Percentiles rank a stretch among this genome's conserved stretches.
Evolutionary conservation across 2,113 vertebrate species (phyloP).

Genomic region (Dolichotis patagonum): DNA sequence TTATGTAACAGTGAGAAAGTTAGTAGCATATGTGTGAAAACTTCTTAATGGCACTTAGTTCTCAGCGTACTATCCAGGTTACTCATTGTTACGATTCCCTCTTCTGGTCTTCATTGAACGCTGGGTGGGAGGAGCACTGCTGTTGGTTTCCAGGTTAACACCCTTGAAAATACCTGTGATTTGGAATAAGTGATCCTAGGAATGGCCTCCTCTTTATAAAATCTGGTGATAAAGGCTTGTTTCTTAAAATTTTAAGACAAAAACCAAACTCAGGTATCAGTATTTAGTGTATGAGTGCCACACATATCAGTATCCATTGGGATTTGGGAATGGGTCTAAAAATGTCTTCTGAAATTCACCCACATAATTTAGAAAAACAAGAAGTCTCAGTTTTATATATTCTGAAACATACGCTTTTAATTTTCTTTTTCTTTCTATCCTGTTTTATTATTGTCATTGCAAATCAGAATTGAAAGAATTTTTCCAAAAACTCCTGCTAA

Average conservation of each 20-base stretch:
- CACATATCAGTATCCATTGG: background rate
- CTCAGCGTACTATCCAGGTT: background rate
- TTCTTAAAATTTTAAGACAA: background rate
- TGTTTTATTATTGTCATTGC: background rate
- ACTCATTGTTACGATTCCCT: background rate
- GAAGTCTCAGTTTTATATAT: background rate
- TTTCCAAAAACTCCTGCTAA: background rate
- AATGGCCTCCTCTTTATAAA: background rate
- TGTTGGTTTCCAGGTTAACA: background rate
- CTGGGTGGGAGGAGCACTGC: background rate
- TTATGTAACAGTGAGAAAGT: background rate
- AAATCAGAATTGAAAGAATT: background rate
- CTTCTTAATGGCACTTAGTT: background rate
- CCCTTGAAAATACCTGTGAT: background rate
- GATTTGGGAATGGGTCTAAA: background rate
- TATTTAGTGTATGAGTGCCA: background rate
- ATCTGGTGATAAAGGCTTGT: background rate
- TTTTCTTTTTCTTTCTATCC: background rate
- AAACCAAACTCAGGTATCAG: background rate
- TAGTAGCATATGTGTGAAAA: background rate
- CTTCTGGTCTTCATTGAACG: background rate
- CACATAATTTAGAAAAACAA: background rate
- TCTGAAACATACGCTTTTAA: background rate
- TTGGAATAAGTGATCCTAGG: background rate
- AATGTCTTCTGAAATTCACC: conserved; percentile 5